Percentiles rank a stretch among this genome's conserved stretches.
phyloP scores from a whole-genome alignment of 2,113 vertebrate species.

The Gobius niger region DNA sequence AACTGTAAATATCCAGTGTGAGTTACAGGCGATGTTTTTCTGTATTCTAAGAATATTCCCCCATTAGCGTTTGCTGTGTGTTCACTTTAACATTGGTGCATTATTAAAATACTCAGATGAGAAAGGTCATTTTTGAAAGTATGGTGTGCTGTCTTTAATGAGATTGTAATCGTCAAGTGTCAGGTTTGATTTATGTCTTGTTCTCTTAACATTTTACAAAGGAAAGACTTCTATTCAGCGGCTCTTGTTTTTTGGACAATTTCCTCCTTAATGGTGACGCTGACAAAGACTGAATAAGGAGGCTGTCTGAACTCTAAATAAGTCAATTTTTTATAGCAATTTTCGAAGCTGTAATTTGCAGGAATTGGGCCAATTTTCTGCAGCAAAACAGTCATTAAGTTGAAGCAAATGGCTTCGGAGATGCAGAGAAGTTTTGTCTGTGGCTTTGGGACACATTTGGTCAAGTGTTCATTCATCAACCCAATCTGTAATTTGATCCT shows the following conservation, averaged over 20 bases:
- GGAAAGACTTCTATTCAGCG: neutral
- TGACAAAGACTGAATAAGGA: neutral
- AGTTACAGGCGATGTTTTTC: too few relatives aligned
- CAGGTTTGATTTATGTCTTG: slow-evolving; percentile 1
- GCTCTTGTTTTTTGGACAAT: slow-evolving; percentile 2
- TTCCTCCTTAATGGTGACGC: neutral
- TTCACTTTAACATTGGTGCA: too few relatives aligned
- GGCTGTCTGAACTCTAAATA: neutral
- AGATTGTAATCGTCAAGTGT: neutral
- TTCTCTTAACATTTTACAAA: neutral
- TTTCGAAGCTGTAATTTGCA: neutral
- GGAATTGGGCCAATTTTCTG: neutral
- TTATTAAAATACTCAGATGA: neutral
- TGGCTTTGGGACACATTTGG: too few relatives aligned
- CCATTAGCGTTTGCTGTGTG: too few relatives aligned
- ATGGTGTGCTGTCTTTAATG: neutral
- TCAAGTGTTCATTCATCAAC: too few relatives aligned
- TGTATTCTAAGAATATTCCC: too few relatives aligned
- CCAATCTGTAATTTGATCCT: too few relatives aligned
- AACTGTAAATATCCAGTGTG: too few relatives aligned
- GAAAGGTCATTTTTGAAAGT: neutral
- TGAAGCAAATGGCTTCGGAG: neutral
- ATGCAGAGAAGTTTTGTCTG: too few relatives aligned
- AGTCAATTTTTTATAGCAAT: neutral
- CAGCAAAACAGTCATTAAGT: neutral